Percentiles rank a stretch among this genome's conserved stretches.
phyloP scores from a whole-genome alignment of 2,113 vertebrate species.

The Sakesphorus luctuosus region DNA sequence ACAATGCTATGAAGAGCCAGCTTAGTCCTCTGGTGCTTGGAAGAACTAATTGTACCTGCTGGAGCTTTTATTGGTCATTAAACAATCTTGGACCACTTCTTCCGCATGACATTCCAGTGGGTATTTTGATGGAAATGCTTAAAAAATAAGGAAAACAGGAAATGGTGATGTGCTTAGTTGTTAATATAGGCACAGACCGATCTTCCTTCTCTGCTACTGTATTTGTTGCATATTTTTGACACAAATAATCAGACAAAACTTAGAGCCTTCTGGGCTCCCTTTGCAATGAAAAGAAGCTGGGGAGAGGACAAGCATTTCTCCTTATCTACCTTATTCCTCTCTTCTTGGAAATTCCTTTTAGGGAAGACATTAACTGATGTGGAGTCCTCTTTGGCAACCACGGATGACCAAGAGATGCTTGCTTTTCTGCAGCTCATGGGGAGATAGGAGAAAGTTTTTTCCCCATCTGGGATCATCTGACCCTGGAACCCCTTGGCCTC shows the following conservation, averaged over 20 bases:
- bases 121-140: conserved; percentile 26
- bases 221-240: conserved; percentile 47
- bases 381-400: not conserved
- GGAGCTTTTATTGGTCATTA: not conserved
- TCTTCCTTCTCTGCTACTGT: not conserved
- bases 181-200: not conserved
- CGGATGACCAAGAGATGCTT: not conserved
- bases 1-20: not conserved
- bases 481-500: not conserved
- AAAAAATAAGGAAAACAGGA: conserved; percentile 14
- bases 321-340: not conserved
- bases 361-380: not conserved
- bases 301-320: not conserved
- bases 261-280: not conserved
- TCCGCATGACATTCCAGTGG: conserved; percentile 3
- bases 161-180: conserved; percentile 39
- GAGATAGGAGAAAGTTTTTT: not conserved
- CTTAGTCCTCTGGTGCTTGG: not conserved
- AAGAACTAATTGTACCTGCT: conserved; percentile 45
- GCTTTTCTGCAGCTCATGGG: not conserved
- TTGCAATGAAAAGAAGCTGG: conserved; percentile 2
- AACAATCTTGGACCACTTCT: not conserved
- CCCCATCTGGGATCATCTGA: not conserved
- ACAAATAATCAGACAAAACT: conserved; percentile 45
- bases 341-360: not conserved